Conservation (phyloP, 1,140 invertebrate genomes). For the Goniozus legneri region DNA sequence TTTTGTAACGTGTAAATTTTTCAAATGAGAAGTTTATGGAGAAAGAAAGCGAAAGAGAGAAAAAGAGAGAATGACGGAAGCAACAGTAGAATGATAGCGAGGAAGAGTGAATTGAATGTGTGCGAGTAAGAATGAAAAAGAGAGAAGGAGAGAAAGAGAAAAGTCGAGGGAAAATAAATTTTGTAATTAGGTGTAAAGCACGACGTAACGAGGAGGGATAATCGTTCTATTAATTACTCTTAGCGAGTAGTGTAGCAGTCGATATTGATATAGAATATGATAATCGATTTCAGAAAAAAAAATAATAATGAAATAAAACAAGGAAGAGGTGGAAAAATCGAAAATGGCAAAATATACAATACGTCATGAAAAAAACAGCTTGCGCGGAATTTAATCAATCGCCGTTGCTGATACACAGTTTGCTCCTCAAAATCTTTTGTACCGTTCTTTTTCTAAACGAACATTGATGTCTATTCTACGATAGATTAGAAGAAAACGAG, state of each 20-base stretch:
- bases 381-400: slow-evolving; percentile 14
- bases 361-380: slow-evolving; percentile 13
- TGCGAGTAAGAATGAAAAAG: slow-evolving; percentile 7
- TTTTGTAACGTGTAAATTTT: slow-evolving; percentile 25
- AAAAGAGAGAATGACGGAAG: slow-evolving; percentile 5
- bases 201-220: slow-evolving; percentile 8
- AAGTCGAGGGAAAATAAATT: slow-evolving; percentile 13
- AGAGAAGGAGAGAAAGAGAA: too few species aligned
- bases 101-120: too few species aligned
- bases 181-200: slow-evolving; percentile 18
- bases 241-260: slow-evolving; percentile 36
- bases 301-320: not conserved
- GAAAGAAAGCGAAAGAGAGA: slow-evolving; percentile 2
- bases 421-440: slow-evolving; percentile 45
- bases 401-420: slow-evolving; percentile 46
- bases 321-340: not conserved
- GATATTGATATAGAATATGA: slow-evolving; percentile 31
- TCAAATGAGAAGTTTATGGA: slow-evolving; percentile 8
- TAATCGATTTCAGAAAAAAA: slow-evolving; percentile 15
- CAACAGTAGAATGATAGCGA: too few species aligned
- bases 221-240: slow-evolving; percentile 38
- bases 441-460: slow-evolving; percentile 49
- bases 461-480: slow-evolving; percentile 31
- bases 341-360: too few species aligned
- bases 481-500: not conserved